Evolutionary conservation across 2,797 vertebrate genomes (phyloP).

Genomic region (Psittacula echo): DNA sequence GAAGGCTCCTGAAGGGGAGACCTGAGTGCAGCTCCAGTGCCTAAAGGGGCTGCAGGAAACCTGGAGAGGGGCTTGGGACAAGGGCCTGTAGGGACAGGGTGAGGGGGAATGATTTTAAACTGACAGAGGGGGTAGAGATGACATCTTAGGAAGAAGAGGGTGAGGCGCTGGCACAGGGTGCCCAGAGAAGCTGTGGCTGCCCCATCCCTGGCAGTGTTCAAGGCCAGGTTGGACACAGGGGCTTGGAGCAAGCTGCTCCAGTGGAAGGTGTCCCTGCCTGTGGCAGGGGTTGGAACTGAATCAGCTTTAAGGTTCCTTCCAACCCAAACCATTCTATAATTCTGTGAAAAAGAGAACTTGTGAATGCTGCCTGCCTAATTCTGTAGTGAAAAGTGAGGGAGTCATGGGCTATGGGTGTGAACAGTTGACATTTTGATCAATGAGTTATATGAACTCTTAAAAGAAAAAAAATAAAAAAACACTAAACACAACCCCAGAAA

Average conservation of each 20-base stretch:
- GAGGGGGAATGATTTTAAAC: background rate
- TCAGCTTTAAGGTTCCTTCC: background rate
- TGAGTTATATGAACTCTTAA: slow-evolving; percentile 25
- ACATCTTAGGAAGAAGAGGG: background rate
- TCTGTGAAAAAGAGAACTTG: background rate
- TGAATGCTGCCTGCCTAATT: background rate
- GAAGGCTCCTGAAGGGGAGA: background rate
- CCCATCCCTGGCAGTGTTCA: background rate
- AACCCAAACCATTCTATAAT: background rate
- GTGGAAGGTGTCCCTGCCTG: background rate
- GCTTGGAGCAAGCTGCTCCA: background rate
- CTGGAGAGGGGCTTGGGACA: too few relatives aligned
- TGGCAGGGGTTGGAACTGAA: background rate
- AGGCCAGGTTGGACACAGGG: background rate
- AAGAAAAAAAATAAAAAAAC: background rate
- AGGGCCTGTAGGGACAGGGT: too few relatives aligned
- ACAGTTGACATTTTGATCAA: background rate
- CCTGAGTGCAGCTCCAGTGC: too few relatives aligned
- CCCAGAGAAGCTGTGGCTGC: background rate
- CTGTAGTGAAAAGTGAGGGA: background rate
- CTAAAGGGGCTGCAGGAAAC: too few relatives aligned
- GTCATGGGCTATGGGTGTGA: background rate
- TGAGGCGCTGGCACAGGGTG: background rate
- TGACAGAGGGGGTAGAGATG: background rate
- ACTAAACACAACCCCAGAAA: background rate